Percentiles rank a stretch among this genome's conserved stretches.
These are phyloP conservation scores for Phyllotreta cruciferae DNA, from an alignment of 2,888 invertebrate genomes.

Conservation along the genomic window DNA sequence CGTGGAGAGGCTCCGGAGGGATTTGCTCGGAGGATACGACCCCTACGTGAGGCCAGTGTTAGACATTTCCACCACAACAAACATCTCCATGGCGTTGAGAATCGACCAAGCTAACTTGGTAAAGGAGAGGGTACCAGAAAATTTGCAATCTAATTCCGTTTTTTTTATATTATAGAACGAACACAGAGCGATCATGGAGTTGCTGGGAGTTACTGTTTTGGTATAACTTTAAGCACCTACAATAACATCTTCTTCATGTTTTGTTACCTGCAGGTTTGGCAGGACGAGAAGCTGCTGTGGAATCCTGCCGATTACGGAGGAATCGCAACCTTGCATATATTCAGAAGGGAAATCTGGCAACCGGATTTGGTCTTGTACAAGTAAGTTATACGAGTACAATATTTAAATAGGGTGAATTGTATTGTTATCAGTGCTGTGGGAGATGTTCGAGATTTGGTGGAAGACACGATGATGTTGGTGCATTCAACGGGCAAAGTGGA, in stretches of 20 bases:
- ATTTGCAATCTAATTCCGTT: neutral
- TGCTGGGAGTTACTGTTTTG: constrained; percentile 58
- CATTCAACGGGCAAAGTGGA: constrained; percentile 51
- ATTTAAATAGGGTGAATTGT: too few species aligned
- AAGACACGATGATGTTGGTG: constrained; percentile 50
- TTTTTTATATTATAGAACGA: constrained; percentile 54
- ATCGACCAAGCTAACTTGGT: constrained; percentile 52
- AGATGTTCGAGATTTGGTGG: constrained; percentile 48
- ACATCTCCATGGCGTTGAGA: constrained; percentile 48
- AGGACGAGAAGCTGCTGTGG: constrained; percentile 69
- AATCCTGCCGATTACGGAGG: constrained; percentile 65
- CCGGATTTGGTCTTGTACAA: constrained; percentile 63
- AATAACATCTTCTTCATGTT: constrained; percentile 12
- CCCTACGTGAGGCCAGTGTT: constrained; percentile 56
- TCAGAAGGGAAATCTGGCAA: constrained; percentile 67
- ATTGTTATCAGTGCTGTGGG: constrained; percentile 52
- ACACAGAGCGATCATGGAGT: constrained; percentile 49
- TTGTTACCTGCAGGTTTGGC: constrained; percentile 65
- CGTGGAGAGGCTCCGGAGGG: constrained; percentile 63
- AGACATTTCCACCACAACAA: constrained; percentile 45
- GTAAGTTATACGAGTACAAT: constrained; percentile 47
- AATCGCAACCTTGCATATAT: constrained; percentile 61
- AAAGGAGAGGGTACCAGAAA: constrained; percentile 13
- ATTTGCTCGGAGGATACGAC: constrained; percentile 63
- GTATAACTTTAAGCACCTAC: constrained; percentile 51